Base-by-base conservation (phyloP, 1,140 invertebrate genomes). In the Drosophila bifasciata region DNA sequence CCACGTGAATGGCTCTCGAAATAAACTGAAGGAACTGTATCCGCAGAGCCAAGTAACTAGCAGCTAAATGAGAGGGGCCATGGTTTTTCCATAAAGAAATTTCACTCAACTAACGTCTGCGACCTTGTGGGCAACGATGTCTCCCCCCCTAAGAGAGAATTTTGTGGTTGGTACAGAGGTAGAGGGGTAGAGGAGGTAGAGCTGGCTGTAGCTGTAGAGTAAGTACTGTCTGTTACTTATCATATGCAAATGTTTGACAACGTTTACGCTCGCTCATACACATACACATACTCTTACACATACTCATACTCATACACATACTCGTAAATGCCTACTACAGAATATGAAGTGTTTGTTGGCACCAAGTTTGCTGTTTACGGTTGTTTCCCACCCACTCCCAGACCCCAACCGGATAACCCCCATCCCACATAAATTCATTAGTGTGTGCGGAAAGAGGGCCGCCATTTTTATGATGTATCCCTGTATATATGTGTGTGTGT, bases 181-280 rank as follows among this genome's bases (percentile, higher is more conserved):
- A n/a, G n/a, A 36, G 32, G 32, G 8, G 3, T 11, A 32, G 0
- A 9, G 28, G 3, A 3, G 28, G 28, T 32, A 32, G 25, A 8
- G 25, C 8, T 8, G 0, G 32, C 11, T 11, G 32, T 36, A 13
- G n/a, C 13, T 41, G 17, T 61, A 17, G 5, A 53, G 17, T 40
- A 21, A 55, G 32, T 36, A 36, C 32, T 36, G 51, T 58, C 60
- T 56, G 52, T 53, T 62, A 67, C 80, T 80, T 69, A 76, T 66
- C 72, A 50, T 59, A 69, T 79, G 76, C 62, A 79, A 84, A 84
- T 85, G 68, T 72, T 68, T 79, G 41, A 63, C 52, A 74, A 71
- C 69, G 60, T 71, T 72, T 64, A 51, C 48, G 49, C 64, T 62
- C 40, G 40, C 60, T 51, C 64, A 79, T n/a, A n/a, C n/a, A n/a